These are phyloP conservation scores for Melanotaenia maccullochi DNA, from an alignment of 2,797 vertebrate genomes.

Conservation along the genomic window DNA sequence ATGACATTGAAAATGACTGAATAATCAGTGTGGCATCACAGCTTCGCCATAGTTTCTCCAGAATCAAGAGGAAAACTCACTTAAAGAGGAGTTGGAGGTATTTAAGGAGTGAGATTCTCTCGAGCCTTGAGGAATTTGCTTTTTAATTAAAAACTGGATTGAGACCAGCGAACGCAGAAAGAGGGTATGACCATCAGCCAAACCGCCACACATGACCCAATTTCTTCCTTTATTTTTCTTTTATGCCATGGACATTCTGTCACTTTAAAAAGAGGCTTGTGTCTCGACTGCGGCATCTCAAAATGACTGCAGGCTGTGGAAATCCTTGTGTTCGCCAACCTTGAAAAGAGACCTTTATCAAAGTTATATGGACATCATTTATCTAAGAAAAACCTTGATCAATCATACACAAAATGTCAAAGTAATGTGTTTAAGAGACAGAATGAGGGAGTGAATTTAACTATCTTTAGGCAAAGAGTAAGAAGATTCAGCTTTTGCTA, in stretches of 20 bases:
- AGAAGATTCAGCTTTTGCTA: slow-evolving; percentile 30
- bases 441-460: background rate
- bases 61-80: background rate
- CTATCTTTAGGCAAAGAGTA: slow-evolving; percentile 17
- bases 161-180: slow-evolving; percentile 22
- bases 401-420: background rate
- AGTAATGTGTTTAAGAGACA: background rate
- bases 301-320: background rate
- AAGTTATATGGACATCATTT: slow-evolving; percentile 37
- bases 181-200: background rate
- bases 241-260: background rate
- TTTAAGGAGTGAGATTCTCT: slow-evolving; percentile 41
- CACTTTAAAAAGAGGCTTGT: slow-evolving; percentile 11
- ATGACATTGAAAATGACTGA: background rate
- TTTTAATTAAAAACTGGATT: slow-evolving; percentile 44
- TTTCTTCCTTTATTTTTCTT: slow-evolving; percentile 1
- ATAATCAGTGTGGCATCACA: background rate
- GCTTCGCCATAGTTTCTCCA: background rate
- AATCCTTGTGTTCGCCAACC: slow-evolving; percentile 55
- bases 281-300: slow-evolving; percentile 5
- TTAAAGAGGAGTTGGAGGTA: slow-evolving; percentile 18
- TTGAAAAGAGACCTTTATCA: slow-evolving; percentile 62
- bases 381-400: slow-evolving; percentile 59
- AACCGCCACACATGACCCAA: slow-evolving; percentile 2
- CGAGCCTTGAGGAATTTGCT: slow-evolving; percentile 19